These are phyloP conservation scores for Loriculus beryllinus DNA, from an alignment of 2,797 vertebrate genomes.

Conservation along the genomic window DNA sequence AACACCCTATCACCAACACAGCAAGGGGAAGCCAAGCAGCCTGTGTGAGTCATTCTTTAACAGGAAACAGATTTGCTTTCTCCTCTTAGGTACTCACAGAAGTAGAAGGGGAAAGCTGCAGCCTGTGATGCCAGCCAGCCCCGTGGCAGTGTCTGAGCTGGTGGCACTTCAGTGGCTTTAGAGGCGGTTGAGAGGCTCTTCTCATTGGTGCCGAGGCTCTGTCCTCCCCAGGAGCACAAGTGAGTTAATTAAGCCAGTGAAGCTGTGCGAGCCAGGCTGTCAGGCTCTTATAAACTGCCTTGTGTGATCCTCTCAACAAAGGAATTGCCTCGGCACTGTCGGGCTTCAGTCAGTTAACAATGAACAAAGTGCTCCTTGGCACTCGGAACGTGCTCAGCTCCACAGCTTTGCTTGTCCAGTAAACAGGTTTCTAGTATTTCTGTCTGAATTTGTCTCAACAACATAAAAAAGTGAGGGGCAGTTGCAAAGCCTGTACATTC, in stretches of 20 bases:
- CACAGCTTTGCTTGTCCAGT: not conserved
- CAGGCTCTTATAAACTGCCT: slow-evolving; percentile 21
- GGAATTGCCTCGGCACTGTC: not conserved
- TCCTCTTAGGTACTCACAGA: not conserved
- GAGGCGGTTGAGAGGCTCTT: slow-evolving; percentile 9
- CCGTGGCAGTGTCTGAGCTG: not conserved
- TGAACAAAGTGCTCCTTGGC: not conserved
- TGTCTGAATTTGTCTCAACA: not conserved
- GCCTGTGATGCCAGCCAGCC: not conserved
- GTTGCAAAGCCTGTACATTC: not conserved
- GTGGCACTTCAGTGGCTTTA: slow-evolving; percentile 24
- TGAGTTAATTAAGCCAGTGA: slow-evolving; percentile 56
- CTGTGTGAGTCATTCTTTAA: not conserved
- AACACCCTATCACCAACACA: not conserved
- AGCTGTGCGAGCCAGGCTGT: slow-evolving; percentile 6
- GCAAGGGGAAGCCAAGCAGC: not conserved
- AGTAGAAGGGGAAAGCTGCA: not conserved
- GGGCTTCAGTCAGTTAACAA: accelerated
- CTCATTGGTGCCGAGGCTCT: not conserved
- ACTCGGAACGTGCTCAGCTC: not conserved
- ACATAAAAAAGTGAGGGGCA: not conserved
- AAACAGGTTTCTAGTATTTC: not conserved
- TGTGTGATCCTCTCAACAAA: not conserved
- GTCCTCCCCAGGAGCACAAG: not conserved
- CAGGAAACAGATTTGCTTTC: not conserved